These are phyloP conservation scores for Onchidella celtica DNA, from an alignment of 2,888 invertebrate species.

Conservation along the genomic window DNA sequence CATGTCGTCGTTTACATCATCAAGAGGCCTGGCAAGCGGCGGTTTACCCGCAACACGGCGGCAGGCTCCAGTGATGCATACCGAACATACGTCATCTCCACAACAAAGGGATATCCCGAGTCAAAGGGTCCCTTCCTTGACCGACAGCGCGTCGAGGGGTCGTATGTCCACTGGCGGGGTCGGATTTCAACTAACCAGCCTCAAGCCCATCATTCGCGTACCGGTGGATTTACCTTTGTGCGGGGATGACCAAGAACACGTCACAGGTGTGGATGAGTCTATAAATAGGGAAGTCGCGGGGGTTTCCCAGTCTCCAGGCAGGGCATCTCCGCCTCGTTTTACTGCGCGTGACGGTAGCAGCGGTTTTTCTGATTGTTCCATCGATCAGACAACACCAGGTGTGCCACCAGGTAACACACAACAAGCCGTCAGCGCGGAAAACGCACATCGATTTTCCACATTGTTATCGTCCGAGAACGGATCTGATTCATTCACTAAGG, in stretches of 20 bases:
- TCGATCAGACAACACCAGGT: not conserved
- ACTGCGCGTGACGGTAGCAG: too few relatives aligned
- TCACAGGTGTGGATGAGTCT: not conserved
- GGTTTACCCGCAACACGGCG: not conserved
- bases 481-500: not conserved
- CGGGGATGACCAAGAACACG: not conserved
- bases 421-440: not conserved
- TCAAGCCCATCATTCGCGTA: constrained; percentile 13
- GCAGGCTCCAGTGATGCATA: not conserved
- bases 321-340: too few relatives aligned
- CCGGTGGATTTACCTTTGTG: constrained; percentile 29
- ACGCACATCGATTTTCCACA: not conserved
- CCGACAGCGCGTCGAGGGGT: not conserved
- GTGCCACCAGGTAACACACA: not conserved
- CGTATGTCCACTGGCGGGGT: not conserved
- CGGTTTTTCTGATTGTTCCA: not conserved
- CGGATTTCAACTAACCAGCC: constrained; percentile 4
- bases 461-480: not conserved
- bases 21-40: not conserved
- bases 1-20: not conserved
- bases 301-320: not conserved
- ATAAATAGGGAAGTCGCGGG: not conserved
- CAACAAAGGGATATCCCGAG: not conserved
- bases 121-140: not conserved
- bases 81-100: not conserved